phyloP scores from a whole-genome alignment of 2,113 vertebrate genomes.

The Hirundichthys speculiger region DNA sequence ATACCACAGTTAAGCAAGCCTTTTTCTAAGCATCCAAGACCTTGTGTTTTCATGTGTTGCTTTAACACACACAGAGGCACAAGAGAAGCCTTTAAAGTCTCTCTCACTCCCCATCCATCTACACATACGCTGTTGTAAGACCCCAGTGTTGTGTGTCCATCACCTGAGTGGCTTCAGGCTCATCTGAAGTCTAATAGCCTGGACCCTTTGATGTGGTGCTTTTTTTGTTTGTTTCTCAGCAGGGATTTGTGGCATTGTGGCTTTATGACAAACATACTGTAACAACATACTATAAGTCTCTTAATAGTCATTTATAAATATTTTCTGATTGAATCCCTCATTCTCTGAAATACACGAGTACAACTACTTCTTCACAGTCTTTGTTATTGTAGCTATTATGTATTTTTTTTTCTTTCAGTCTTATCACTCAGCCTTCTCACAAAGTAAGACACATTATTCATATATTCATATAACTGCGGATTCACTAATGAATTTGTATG shows the following conservation, averaged over 20 bases:
- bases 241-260: constrained; percentile 43
- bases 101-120: neutral
- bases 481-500: constrained; percentile 62
- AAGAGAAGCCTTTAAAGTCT: constrained; percentile 30
- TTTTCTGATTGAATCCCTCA: too few species aligned
- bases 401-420: too few species aligned
- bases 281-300: too few species aligned
- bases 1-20: too few species aligned
- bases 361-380: too few species aligned
- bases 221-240: constrained; percentile 30
- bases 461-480: constrained; percentile 38
- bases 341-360: too few species aligned
- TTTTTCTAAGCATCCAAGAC: too few species aligned
- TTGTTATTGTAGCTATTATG: too few species aligned
- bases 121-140: constrained; percentile 25
- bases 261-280: constrained; percentile 27
- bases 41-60: constrained; percentile 4
- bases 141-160: constrained; percentile 32
- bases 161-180: constrained; percentile 44
- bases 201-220: constrained; percentile 36
- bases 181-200: constrained; percentile 38
- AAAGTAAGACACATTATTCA: constrained; percentile 3
- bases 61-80: neutral
- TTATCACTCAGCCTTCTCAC: too few species aligned
- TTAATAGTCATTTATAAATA: too few species aligned